phyloP scores from a whole-genome alignment of 2,888 invertebrate species.

The Desoria tigrina region DNA sequence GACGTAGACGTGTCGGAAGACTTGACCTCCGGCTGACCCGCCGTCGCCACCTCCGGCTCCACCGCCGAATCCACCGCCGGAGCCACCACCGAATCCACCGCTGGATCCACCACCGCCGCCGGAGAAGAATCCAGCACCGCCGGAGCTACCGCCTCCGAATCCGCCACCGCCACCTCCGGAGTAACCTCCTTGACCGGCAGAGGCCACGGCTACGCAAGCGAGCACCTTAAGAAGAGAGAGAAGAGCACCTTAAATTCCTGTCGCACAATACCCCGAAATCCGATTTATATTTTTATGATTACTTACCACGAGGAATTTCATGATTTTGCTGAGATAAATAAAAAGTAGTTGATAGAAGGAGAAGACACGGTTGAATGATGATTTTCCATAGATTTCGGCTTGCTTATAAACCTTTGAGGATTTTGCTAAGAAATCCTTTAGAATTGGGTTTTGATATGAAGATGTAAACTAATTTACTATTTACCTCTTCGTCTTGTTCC shows the following conservation, averaged over 20 bases:
- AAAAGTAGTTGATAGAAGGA: neutral
- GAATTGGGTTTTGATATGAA: too few relatives aligned
- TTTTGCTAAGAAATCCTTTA: too few relatives aligned
- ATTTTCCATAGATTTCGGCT: neutral
- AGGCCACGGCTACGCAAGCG: slow-evolving; percentile 30
- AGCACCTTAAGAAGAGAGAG: slow-evolving; percentile 20
- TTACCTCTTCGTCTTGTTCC: too few relatives aligned
- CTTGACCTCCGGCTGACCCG: slow-evolving; percentile 14
- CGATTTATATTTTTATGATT: neutral
- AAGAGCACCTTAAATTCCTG: neutral
- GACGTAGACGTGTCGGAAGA: slow-evolving; percentile 63
- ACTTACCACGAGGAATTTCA: slow-evolving; percentile 37
- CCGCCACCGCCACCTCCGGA: slow-evolving; percentile 7
- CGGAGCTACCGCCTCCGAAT: neutral
- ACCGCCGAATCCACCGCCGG: slow-evolving; percentile 20
- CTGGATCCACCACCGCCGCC: neutral
- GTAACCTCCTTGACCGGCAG: slow-evolving; percentile 23
- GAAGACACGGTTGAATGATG: slow-evolving; percentile 19
- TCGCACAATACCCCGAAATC: neutral
- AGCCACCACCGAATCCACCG: slow-evolving; percentile 6
- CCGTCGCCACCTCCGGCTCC: slow-evolving; percentile 17
- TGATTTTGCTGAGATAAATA: slow-evolving; percentile 12
- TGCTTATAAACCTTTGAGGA: slow-evolving; percentile 17
- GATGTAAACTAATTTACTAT: too few relatives aligned
- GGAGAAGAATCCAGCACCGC: neutral